Evolutionary conservation across 2,888 invertebrate species (phyloP), one percentile per base, ranked within the genome.

Genomic region (Eristalinus sepulchralis): DNA sequence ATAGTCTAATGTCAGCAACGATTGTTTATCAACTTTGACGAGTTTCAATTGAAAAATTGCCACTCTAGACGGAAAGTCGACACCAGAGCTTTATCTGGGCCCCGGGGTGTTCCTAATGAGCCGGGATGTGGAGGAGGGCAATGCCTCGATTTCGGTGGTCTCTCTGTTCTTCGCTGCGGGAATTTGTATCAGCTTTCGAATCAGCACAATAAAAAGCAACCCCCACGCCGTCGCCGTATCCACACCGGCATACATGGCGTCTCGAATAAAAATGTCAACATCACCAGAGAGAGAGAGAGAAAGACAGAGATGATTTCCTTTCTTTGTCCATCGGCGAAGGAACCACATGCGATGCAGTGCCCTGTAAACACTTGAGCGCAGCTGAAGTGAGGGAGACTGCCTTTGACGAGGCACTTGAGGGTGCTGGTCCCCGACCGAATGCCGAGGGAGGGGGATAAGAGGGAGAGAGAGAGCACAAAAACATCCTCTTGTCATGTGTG

Each of bases 261-360:
- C 73, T 73, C 63, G 63, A 47, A 73, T 73, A 73, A 73, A 73
- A 64, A 73, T 64, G 73, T 73, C 73, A 63, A 63, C 73, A 64
- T 17, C 62, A 8, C 5, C 24, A 59, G 39, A n/a, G 17, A 47
- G 8, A 1, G 39, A 39, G 39, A 0, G 17, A 13, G 39, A 39
- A 13, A n/a, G 2, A 36, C 11, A 8, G 57, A 13, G 68, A 24
- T 59, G 34, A 71, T 72, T 72, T 53, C 22, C 33, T 47, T 53
- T 33, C 9, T 33, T 55, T 73, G 59, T 39, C 71, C 71, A 60
- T 47, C 47, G 17, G 47, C 47, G 17, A 17, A 17, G 17, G 47
- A 17, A 47, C 60, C 71, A 66, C 66, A 47, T 27, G 11, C 33
- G 39, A 55, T 31, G 53, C 39, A 39, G 64, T 36, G 36, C 36